Evolutionary conservation across 2,888 invertebrate species (phyloP).

Genomic region (Drosophila nigritarsus): DNA sequence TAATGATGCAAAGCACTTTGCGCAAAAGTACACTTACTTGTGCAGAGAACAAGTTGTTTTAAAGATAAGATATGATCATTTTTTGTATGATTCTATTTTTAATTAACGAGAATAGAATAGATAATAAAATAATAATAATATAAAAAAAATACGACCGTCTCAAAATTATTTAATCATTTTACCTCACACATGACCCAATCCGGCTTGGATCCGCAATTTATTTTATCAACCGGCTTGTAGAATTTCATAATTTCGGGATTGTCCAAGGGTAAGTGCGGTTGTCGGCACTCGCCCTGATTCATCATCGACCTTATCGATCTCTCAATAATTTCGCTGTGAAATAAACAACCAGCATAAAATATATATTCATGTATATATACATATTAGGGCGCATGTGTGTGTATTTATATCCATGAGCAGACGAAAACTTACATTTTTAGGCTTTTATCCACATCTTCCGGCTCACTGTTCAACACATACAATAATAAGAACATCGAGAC

Average conservation of each 20-base stretch:
- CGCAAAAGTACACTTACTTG: neutral
- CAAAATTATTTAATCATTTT: conserved; percentile 54
- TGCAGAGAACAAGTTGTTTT: too few relatives aligned
- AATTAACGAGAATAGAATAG: neutral
- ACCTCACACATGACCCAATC: conserved; percentile 92
- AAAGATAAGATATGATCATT: neutral
- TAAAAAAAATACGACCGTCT: too few relatives aligned
- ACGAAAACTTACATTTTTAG: conserved; percentile 65
- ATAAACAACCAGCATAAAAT: conserved; percentile 7
- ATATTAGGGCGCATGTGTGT: neutral
- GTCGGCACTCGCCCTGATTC: conserved; percentile 87
- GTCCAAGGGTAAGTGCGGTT: conserved; percentile 88
- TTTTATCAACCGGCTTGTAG: conserved; percentile 87
- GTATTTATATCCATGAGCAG: neutral
- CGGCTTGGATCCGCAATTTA: conserved; percentile 87
- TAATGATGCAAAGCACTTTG: neutral
- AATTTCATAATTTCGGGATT: conserved; percentile 91
- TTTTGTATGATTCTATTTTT: neutral
- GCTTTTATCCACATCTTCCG: conserved; percentile 57
- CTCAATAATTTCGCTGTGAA: conserved; percentile 85
- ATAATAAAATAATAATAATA: too few relatives aligned
- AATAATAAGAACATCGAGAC: conserved; percentile 42
- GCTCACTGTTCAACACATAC: conserved; percentile 43
- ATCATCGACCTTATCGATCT: conserved; percentile 85
- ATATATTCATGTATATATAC: neutral